Conservation (phyloP, 1,140 invertebrate species). For the Centruroides sculpturatus region DNA sequence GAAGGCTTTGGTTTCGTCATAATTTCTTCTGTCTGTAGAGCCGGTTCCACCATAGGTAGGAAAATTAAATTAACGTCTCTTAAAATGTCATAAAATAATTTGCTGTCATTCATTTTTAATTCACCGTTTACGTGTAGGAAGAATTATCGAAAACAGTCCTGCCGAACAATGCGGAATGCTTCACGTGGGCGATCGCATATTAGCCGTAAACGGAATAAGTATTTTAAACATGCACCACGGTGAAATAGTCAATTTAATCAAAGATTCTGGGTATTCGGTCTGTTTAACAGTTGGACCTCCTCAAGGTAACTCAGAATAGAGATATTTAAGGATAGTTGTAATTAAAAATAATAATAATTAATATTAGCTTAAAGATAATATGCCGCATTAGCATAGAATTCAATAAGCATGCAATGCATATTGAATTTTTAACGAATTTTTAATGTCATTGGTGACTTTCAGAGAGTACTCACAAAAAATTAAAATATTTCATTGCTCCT, state of each 20-base stretch:
- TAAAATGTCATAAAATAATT: neutral
- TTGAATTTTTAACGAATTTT: too few species aligned
- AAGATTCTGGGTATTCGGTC: conserved; percentile 81
- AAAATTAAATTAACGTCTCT: neutral
- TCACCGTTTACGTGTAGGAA: conserved; percentile 40
- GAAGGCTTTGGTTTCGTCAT: conserved; percentile 99
- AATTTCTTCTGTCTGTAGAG: conserved; percentile 87
- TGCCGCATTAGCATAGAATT: too few species aligned
- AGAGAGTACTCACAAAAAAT: too few species aligned
- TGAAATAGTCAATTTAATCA: conserved; percentile 84
- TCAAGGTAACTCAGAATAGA: neutral
- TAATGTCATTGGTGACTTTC: too few species aligned
- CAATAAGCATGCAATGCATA: too few species aligned
- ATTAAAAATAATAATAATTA: too few species aligned
- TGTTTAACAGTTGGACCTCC: conserved; percentile 39
- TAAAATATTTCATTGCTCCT: too few species aligned
- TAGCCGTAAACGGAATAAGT: conserved; percentile 86
- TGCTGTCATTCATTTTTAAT: conserved; percentile 3
- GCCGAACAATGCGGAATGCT: conserved; percentile 79
- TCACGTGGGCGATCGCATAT: conserved; percentile 85
- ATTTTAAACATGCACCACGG: conserved; percentile 87
- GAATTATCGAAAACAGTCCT: conserved; percentile 87
- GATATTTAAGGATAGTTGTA: too few species aligned
- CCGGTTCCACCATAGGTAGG: conserved; percentile 82
- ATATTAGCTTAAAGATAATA: too few species aligned